These are phyloP conservation scores for Gymnopithys bicolor DNA, from an alignment of 2,797 vertebrate genomes.

Conservation along the genomic window DNA sequence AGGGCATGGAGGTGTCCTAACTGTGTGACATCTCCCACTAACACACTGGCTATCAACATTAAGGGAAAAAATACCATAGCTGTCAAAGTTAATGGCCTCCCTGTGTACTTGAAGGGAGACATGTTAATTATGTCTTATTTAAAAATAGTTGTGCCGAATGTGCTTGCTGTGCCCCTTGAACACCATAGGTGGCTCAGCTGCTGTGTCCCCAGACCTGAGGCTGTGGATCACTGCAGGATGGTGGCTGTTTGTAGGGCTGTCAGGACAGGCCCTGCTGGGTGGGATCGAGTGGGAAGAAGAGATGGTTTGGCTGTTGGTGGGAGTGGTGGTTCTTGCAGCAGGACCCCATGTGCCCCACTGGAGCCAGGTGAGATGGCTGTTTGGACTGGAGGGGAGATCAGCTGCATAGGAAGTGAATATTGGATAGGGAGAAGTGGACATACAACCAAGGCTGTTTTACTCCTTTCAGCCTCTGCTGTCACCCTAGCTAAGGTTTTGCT, in stretches of 20 bases:
- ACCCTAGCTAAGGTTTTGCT: neutral
- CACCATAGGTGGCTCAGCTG: neutral
- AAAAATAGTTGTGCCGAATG: neutral
- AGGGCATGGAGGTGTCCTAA: neutral
- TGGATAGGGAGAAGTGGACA: neutral
- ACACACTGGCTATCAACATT: neutral
- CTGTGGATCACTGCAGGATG: rapidly evolving
- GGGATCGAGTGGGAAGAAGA: neutral
- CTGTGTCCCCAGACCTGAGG: rapidly evolving
- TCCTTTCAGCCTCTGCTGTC: neutral
- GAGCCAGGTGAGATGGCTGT: neutral
- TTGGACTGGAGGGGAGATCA: neutral
- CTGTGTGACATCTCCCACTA: neutral
- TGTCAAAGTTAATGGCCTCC: neutral
- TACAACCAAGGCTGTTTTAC: neutral
- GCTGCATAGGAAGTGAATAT: neutral
- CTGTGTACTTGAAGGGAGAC: neutral
- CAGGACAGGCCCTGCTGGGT: rapidly evolving
- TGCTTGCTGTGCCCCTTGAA: neutral
- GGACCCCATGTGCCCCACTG: neutral
- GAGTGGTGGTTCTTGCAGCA: neutral
- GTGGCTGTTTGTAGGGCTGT: neutral
- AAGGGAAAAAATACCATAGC: neutral
- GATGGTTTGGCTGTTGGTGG: neutral
- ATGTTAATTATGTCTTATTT: neutral